Conservation (phyloP, 2,113 vertebrate species). For the Lepus americanus region DNA sequence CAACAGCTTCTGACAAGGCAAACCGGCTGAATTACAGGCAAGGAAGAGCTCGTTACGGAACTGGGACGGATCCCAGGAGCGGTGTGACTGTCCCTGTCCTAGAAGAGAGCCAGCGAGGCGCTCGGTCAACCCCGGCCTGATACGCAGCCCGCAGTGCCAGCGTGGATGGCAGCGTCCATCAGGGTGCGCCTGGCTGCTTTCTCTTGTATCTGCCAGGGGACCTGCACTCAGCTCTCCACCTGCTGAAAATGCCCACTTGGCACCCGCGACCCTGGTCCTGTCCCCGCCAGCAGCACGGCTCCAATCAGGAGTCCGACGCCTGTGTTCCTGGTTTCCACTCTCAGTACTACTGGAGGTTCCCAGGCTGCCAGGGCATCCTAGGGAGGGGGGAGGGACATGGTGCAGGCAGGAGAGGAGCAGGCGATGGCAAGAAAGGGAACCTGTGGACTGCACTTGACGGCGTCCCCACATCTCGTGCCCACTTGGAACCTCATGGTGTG, state of each 20-base stretch:
- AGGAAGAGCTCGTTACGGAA: constrained; percentile 43
- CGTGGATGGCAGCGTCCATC: constrained; percentile 21
- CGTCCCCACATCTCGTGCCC: neutral
- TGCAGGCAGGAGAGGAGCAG: neutral
- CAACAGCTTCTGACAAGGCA: constrained; percentile 55
- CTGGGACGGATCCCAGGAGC: constrained; percentile 33
- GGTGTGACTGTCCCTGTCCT: constrained; percentile 35
- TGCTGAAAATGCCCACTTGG: constrained; percentile 53
- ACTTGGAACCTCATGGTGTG: neutral
- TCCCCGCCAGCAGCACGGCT: neutral
- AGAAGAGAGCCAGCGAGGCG: constrained; percentile 25
- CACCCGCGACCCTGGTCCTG: constrained; percentile 4
- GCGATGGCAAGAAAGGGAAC: neutral
- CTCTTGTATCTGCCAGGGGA: constrained; percentile 64
- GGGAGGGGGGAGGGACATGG: neutral
- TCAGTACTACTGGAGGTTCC: neutral
- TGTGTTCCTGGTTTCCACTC: neutral
- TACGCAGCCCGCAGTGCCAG: neutral
- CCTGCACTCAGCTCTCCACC: constrained; percentile 61
- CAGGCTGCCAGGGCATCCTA: neutral
- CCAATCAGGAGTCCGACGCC: neutral
- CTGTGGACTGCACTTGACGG: neutral
- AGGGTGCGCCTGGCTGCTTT: neutral
- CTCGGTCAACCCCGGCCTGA: constrained; percentile 40
- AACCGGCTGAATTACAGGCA: constrained; percentile 18